A percentile compares a stretch with the other conserved stretches of the same genome.
These are phyloP conservation scores for Hucho hucho DNA, from an alignment of 2,113 vertebrate species.

Conservation along the genomic window DNA sequence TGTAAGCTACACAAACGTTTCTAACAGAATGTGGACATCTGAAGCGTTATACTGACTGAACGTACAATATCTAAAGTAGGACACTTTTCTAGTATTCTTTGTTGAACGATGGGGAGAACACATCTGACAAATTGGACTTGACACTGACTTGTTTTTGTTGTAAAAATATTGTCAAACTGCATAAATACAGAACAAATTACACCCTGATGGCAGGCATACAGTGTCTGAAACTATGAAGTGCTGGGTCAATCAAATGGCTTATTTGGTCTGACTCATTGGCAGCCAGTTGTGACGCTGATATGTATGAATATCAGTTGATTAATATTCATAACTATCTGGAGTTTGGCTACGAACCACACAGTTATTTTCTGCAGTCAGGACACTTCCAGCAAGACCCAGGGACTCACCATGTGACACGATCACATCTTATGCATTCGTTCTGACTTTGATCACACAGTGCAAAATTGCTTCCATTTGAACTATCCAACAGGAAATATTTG, in stretches of 20 bases:
- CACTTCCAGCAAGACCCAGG: constrained; percentile 1
- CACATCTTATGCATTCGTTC: constrained; percentile 7
- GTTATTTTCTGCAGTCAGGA: constrained; percentile 11
- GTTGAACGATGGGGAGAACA: background rate
- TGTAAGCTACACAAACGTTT: background rate
- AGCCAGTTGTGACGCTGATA: background rate
- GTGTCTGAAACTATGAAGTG: background rate
- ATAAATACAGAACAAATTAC: background rate
- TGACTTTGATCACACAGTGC: constrained; percentile 6
- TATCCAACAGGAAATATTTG: background rate
- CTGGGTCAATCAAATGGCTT: constrained; percentile 1
- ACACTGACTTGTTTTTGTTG: constrained; percentile 8
- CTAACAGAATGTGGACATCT: background rate
- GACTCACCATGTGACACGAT: background rate
- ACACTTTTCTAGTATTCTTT: background rate
- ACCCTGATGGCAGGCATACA: background rate
- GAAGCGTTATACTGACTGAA: background rate
- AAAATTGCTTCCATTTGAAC: constrained; percentile 12
- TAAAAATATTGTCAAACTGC: background rate
- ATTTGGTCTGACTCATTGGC: constrained; percentile 5
- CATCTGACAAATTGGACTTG: background rate
- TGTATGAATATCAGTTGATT: background rate
- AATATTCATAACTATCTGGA: constrained; percentile 10
- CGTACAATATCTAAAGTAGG: too few relatives aligned
- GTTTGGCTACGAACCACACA: background rate